Evolutionary conservation across 2,113 vertebrate species (phyloP), one percentile per base, ranked within the genome.

Genomic region (Gymnorhina tibicen): DNA sequence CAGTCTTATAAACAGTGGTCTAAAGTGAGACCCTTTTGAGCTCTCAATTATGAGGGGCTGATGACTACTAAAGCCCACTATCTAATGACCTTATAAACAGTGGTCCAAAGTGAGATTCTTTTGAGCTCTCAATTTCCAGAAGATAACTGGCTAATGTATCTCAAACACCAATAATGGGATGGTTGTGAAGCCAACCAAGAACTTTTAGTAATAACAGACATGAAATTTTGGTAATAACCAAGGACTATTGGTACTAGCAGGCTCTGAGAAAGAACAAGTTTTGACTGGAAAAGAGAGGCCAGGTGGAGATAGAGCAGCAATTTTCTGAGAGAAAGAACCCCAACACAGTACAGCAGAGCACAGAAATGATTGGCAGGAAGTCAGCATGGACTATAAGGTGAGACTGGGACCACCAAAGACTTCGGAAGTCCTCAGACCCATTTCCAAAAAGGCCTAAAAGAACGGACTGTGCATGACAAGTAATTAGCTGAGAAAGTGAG

Each of bases 391-490:
- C 13, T 68, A 15, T 14, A 30, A 26, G 2, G 17, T 47, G 47
- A 46, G 6, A 69, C 1, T 41, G 26, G 10, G 11, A 41, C 14
- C 9, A 47, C 16, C 18, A 59, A 74, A 59, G 5, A 17, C 13
- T 23, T 63, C 4, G 2, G 5, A 67, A 59, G 22, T 4, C 15
- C 33, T 66, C 33, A 13, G 19, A 74, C 3, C 4, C 5, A 5
- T 59, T 74, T 60, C 46, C 21, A 46, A 19, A 81, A 66, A 44
- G 7, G 4, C 18, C 18, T 58, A 24, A 33, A 58, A 28, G 15
- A 33, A 58, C 0, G 0, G 13, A 49, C 10, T 47, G 5, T 35
- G 6, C 3, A 56, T 35, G 26, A 27, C 20, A 33, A 58, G 12
- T 28, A 44, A 66, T 41, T 20, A 44, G 22, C 15, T 74, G 8